Evolutionary conservation across 2,797 vertebrate genomes (phyloP).

Genomic region (Gobio occitaniae): DNA sequence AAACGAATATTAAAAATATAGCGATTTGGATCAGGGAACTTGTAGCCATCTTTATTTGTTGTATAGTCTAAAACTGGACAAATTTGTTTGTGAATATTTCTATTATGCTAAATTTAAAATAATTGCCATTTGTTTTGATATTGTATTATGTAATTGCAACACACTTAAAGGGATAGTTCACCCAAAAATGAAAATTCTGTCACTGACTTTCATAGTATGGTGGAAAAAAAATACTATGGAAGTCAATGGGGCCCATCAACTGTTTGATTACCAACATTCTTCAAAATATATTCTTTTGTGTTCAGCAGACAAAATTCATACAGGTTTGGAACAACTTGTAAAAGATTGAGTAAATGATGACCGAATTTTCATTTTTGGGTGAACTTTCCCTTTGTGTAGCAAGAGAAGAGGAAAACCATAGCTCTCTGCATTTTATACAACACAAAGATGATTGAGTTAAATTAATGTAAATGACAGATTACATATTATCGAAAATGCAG

Average conservation of each 20-base stretch:
- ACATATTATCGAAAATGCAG: not conserved
- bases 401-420: not conserved
- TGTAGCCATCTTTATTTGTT: not conserved
- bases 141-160: not conserved
- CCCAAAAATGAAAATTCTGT: not conserved
- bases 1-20: not conserved
- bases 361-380: not conserved
- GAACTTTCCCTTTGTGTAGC: not conserved
- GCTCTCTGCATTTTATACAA: conserved; percentile 2
- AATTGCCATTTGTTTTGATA: not conserved
- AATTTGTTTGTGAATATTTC: not conserved
- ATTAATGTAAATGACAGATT: not conserved
- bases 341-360: not conserved
- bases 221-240: too few species aligned
- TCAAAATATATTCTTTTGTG: not conserved
- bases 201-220: too few species aligned
- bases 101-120: not conserved
- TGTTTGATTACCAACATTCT: not conserved
- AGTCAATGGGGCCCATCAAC: not conserved
- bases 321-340: not conserved
- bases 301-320: not conserved
- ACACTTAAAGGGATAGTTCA: not conserved
- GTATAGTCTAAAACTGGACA: not conserved
- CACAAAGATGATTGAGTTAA: not conserved
- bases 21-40: not conserved